Evolutionary conservation across 2,888 invertebrate genomes (phyloP).

Genomic region (Campaea margaritaria): DNA sequence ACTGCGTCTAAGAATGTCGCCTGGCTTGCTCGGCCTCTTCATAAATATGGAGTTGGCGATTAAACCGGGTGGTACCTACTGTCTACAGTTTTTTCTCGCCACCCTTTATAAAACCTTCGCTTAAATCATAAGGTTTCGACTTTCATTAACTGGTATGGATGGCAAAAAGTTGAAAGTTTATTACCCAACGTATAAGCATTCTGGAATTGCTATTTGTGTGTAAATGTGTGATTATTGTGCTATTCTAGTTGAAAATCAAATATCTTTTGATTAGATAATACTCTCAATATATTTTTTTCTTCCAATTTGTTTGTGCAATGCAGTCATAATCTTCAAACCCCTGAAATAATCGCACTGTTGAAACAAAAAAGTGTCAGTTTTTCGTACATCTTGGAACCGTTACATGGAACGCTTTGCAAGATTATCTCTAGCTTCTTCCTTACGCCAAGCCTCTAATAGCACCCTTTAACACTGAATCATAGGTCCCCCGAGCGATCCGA

Average conservation of each 20-base stretch:
- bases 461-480: conserved; percentile 56
- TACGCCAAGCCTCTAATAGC: conserved; percentile 49
- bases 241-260: not conserved
- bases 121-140: conserved; percentile 51
- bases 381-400: too few relatives aligned
- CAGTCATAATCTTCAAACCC: too few relatives aligned
- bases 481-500: conserved; percentile 47
- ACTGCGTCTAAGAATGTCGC: conserved; percentile 74
- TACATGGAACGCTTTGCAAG: not conserved
- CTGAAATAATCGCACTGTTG: too few relatives aligned
- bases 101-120: conserved; percentile 49
- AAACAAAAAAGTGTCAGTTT: too few relatives aligned
- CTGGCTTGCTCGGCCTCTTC: conserved; percentile 64
- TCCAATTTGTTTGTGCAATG: too few relatives aligned
- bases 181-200: conserved; percentile 7
- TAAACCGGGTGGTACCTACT: conserved; percentile 62
- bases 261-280: not conserved
- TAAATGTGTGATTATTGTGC: conserved; percentile 19
- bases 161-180: conserved; percentile 33
- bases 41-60: conserved; percentile 80
- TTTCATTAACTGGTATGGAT: conserved; percentile 27
- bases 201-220: conserved; percentile 29
- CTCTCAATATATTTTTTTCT: too few relatives aligned
- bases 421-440: conserved; percentile 35
- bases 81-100: conserved; percentile 62